Evolutionary conservation across 2,797 vertebrate species (phyloP), one percentile per base, ranked within the genome.

Genomic region (Acrossocheilus wenchowensis): DNA sequence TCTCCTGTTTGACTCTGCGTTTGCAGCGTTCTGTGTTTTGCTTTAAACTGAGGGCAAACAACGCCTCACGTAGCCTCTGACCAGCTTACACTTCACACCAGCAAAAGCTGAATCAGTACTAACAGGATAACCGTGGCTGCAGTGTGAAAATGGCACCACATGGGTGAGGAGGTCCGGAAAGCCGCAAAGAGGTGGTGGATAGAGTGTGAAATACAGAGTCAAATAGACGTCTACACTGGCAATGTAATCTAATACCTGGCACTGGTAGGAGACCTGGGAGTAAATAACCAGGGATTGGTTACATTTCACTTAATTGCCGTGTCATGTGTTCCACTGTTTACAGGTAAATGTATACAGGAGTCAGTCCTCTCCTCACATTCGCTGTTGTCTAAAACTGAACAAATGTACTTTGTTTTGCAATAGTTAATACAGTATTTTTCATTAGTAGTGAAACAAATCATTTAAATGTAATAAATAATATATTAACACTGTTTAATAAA

Each of bases 201-300:
- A 57, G 45, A 64, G 78, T 80, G 82, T 50, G 84, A 43, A 82
- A 87, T 39, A 54, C 43, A 2, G 62, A 81, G 77, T 75, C 45
- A 71, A 75, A 72, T 54, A 78, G 17, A 85, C 14, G 66, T 66
- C 57, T 62, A 72, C 73, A 82, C 62, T 6, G 10, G 82, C 34
- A 17, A 21, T 39, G 72, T 88, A 86, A 89, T 48, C 26, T n/a
- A 50, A 87, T 74, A 78, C 36, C 62, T 34, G n/a, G 77, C 73
- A 83, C 71, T 87, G 84, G 60, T 80, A 64, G 57, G 82, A 87
- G 79, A 80, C 82, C 39, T 6, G 62, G 75, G 74, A 86, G 83
- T 79, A 86, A 83, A 81, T 60, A 87, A 78, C 30, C 71, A 78
- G 64, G 68, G 52, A 88, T 62, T 88, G 85, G 78, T 86, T 90